Evolutionary conservation across 2,888 invertebrate species (phyloP).

Genomic region (Drosophila birchii): DNA sequence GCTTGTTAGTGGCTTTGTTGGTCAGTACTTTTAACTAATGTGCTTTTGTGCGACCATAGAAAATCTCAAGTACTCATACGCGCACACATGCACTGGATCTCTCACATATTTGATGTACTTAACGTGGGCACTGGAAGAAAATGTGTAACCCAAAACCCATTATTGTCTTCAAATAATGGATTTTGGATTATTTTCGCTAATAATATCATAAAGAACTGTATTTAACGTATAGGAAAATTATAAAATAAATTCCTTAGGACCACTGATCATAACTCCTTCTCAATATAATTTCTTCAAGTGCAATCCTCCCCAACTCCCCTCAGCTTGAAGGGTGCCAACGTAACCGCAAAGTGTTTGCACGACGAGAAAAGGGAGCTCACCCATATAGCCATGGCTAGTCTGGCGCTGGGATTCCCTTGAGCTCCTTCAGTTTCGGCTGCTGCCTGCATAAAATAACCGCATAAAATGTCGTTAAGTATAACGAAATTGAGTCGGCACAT

Average conservation of each 20-base stretch:
- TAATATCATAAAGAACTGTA: no score
- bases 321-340: conserved; percentile 58
- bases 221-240: no score
- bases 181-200: no score
- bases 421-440: conserved; percentile 51
- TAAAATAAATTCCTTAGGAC: no score
- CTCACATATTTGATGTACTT: conserved; percentile 66
- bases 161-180: no score
- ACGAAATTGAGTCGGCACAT: conserved; percentile 81
- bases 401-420: conserved; percentile 40
- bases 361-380: conserved; percentile 9
- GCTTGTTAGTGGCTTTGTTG: conserved; percentile 82
- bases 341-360: conserved; percentile 61
- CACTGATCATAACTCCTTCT: no score
- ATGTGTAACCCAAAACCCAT: no score
- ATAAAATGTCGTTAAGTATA: conserved; percentile 80
- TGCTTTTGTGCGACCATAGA: conserved; percentile 77
- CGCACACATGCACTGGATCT: conserved; percentile 33
- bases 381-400: conserved; percentile 14
- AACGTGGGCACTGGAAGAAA: conserved; percentile 28
- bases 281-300: conserved; percentile 9
- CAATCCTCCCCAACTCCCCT: conserved; percentile 30
- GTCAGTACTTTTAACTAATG: conserved; percentile 82
- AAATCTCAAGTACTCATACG: conserved; percentile 73
- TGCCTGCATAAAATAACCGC: conserved; percentile 75